Evolutionary conservation across 2,113 vertebrate species (phyloP).

Genomic region (Brachionichthys hirsutus): DNA sequence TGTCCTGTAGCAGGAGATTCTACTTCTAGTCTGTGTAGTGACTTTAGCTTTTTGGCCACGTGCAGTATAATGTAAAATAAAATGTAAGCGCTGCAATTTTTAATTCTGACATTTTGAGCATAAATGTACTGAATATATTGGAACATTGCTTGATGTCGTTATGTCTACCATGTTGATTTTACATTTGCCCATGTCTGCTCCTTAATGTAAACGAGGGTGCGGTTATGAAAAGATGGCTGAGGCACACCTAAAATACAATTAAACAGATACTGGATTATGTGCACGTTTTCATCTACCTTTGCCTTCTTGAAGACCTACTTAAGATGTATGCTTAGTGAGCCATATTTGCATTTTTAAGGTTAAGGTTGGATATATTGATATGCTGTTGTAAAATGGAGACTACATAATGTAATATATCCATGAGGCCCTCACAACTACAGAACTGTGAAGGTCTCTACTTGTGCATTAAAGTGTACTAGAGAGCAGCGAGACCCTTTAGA

Average conservation of each 20-base stretch:
- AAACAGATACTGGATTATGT: background rate
- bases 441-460: background rate
- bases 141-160: slow-evolving; percentile 35
- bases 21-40: background rate
- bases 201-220: too few species aligned
- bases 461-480: background rate
- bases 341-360: background rate
- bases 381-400: too few species aligned
- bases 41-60: slow-evolving; percentile 6
- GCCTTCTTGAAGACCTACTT: background rate
- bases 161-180: slow-evolving; percentile 44
- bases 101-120: background rate
- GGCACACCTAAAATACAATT: background rate
- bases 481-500: too few species aligned
- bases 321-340: background rate
- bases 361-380: background rate
- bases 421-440: background rate
- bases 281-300: background rate
- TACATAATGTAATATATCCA: background rate
- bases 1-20: slow-evolving; percentile 15
- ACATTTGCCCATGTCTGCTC: slow-evolving; percentile 20
- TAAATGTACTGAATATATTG: slow-evolving; percentile 15
- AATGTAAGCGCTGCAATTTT: background rate
- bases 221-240: background rate
- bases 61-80: slow-evolving; percentile 14